A percentile compares a stretch with the other conserved stretches of the same genome.
phyloP scores from a whole-genome alignment of 2,113 vertebrate genomes.

The Eclectus roratus region DNA sequence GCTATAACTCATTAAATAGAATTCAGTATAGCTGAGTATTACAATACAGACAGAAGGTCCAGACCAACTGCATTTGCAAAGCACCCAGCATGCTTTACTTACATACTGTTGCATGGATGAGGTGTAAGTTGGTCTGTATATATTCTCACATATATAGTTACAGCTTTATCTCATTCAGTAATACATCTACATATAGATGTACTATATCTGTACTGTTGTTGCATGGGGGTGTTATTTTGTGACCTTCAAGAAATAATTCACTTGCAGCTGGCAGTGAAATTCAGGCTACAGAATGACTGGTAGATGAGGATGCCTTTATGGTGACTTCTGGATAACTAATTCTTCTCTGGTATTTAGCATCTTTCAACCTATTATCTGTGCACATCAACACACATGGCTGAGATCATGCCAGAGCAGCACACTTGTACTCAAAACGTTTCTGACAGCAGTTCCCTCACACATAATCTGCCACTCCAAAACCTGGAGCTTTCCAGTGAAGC shows the following conservation, averaged over 20 bases:
- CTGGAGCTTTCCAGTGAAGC: neutral
- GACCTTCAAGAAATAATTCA: neutral
- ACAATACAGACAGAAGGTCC: neutral
- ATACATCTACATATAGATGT: neutral
- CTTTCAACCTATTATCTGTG: neutral
- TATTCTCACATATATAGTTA: neutral
- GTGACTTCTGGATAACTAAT: neutral
- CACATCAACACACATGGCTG: neutral
- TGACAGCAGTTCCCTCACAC: neutral
- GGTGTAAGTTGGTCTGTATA: fast-evolving
- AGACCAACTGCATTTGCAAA: neutral
- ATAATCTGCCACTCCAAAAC: neutral
- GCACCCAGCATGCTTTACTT: neutral
- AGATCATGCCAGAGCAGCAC: neutral
- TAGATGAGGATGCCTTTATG: neutral
- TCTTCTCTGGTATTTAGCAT: neutral
- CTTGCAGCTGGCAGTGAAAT: neutral
- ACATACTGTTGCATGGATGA: neutral
- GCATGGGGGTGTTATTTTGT: neutral
- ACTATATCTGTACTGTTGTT: neutral
- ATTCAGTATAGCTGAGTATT: neutral
- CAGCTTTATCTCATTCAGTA: neutral
- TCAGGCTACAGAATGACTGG: neutral
- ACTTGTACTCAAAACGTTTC: neutral
- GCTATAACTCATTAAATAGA: neutral